Conservation (phyloP, 2,797 vertebrate species). For the Cyprinodon diabolis region DNA sequence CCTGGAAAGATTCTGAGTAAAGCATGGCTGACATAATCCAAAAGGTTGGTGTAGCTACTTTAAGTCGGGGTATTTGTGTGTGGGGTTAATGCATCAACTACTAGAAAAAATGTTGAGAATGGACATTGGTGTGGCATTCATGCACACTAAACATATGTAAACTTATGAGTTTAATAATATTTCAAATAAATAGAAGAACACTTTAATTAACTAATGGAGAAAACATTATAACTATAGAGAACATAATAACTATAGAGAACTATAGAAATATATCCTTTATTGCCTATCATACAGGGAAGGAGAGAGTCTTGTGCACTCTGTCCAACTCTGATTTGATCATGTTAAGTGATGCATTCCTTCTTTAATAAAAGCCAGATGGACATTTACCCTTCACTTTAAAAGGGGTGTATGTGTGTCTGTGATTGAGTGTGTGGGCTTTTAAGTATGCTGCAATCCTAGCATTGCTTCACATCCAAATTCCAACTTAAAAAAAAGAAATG, state of each 20-base stretch:
- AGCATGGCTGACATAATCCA: not conserved
- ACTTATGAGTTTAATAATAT: too few species aligned
- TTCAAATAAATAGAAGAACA: not conserved
- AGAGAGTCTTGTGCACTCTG: conserved; percentile 32
- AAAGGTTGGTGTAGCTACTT: not conserved
- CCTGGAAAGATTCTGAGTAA: not conserved
- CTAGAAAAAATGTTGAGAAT: not conserved
- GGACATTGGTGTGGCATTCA: not conserved
- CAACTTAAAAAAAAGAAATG: not conserved
- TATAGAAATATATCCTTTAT: conserved; percentile 1
- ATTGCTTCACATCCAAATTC: not conserved
- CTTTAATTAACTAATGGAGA: not conserved
- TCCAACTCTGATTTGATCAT: conserved; percentile 62
- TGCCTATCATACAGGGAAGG: conserved; percentile 9
- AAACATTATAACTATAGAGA: not conserved
- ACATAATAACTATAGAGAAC: too few species aligned
- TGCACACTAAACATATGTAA: not conserved
- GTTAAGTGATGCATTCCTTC: conserved; percentile 69
- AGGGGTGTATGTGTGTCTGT: conserved; percentile 23
- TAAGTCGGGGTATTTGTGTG: too few species aligned
- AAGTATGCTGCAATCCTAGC: not conserved
- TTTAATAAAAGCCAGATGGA: conserved; percentile 66
- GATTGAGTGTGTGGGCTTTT: not conserved
- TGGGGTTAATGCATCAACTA: not conserved
- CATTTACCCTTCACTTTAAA: conserved; percentile 40